Conservation (phyloP, 2,888 invertebrate species). For the Melanophora roralis region DNA sequence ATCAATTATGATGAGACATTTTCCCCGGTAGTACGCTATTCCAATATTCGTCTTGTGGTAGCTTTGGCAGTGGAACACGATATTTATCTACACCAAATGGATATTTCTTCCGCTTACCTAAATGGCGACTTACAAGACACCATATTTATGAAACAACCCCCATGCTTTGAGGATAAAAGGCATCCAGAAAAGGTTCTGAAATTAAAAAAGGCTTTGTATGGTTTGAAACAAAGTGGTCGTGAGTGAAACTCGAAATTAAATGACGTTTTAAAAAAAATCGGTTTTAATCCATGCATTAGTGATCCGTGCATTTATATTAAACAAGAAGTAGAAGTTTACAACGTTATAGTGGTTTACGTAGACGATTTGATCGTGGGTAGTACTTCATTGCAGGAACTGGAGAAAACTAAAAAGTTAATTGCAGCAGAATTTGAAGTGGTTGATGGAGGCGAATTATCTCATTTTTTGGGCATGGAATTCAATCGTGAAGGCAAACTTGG, state of each 20-base stretch:
- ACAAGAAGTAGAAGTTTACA: conserved; percentile 31
- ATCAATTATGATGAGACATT: conserved; percentile 45
- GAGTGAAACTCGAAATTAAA: conserved; percentile 63
- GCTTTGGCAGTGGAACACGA: conserved; percentile 62
- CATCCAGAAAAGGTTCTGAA: not conserved
- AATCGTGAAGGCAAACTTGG: not conserved
- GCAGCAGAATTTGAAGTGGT: conserved; percentile 5
- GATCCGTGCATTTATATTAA: conserved; percentile 38
- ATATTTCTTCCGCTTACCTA: conserved; percentile 62
- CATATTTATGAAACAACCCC: conserved; percentile 51
- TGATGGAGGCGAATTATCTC: not conserved
- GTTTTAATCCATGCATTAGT: conserved; percentile 48
- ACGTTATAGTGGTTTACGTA: conserved; percentile 60
- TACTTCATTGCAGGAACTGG: conserved; percentile 3
- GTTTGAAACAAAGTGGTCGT: conserved; percentile 64
- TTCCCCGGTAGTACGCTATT: conserved; percentile 59
- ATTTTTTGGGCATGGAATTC: conserved; percentile 50
- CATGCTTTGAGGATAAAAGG: conserved; percentile 33
- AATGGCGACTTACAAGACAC: conserved; percentile 57
- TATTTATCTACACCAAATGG: conserved; percentile 62
- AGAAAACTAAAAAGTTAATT: not conserved
- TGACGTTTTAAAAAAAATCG: conserved; percentile 48
- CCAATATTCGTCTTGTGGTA: conserved; percentile 59
- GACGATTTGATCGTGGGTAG: conserved; percentile 61
- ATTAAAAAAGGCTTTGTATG: conserved; percentile 52